Conservation (phyloP, 2,888 invertebrate species). For the Anodontia alba region DNA sequence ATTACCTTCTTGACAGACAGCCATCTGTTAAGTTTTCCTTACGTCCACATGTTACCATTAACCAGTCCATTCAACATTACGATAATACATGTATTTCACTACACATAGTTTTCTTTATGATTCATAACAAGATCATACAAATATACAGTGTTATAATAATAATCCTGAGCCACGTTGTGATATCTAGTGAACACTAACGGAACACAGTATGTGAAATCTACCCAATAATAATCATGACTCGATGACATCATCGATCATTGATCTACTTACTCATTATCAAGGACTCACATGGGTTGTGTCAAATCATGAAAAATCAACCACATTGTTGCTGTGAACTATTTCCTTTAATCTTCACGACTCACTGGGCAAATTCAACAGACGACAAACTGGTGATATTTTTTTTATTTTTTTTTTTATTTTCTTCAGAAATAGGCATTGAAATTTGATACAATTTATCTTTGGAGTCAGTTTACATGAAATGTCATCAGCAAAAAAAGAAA, state of each 20-base stretch:
- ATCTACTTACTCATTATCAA: slow-evolving; percentile 2
- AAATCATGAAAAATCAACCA: no score
- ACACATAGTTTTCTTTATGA: slow-evolving; percentile 15
- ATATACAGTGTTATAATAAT: slow-evolving; percentile 2
- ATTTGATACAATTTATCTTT: no score
- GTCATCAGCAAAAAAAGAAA: no score
- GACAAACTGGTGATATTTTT: no score
- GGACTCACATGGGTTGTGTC: background rate
- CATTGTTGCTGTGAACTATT: no score
- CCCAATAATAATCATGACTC: slow-evolving; percentile 15
- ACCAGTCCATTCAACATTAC: background rate
- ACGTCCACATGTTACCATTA: slow-evolving; percentile 6
- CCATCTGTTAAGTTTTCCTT: background rate
- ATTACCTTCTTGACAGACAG: slow-evolving; percentile 5
- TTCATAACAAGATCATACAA: slow-evolving; percentile 9
- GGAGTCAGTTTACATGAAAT: no score
- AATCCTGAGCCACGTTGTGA: slow-evolving; percentile 6
- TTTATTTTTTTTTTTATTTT: no score
- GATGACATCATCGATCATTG: slow-evolving; percentile 4
- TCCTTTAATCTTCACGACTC: no score
- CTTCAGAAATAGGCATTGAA: no score
- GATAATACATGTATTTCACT: background rate
- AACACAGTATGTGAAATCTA: slow-evolving; percentile 10
- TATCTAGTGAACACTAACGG: background rate
- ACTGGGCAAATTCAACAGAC: no score